Percentiles rank a stretch among this genome's conserved stretches.
Evolutionary conservation across 2,113 vertebrate genomes (phyloP).

Genomic region (Perca fluviatilis): DNA sequence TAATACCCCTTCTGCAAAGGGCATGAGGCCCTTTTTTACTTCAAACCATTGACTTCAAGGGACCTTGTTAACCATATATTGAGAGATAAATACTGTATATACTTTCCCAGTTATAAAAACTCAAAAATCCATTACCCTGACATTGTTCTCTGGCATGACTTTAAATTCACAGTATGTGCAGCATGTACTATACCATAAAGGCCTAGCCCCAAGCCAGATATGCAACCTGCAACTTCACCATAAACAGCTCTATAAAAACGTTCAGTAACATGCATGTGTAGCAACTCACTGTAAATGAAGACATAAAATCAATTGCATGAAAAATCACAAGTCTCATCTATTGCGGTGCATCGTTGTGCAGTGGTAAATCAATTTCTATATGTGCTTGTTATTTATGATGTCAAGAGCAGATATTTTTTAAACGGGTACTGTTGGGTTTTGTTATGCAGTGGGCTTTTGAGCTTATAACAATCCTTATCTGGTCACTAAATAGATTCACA

Average conservation of each 20-base stretch:
- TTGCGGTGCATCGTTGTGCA: constrained; percentile 16
- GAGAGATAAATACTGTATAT: constrained; percentile 56
- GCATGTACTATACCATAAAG: constrained; percentile 22
- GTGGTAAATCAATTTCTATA: constrained; percentile 26
- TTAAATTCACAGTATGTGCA: constrained; percentile 48
- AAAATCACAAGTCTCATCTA: constrained; percentile 18
- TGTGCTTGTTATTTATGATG: constrained; percentile 35
- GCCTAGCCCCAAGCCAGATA: constrained; percentile 27
- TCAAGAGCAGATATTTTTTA: constrained; percentile 12
- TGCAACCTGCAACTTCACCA: constrained; percentile 38
- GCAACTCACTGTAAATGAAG: constrained; percentile 22
- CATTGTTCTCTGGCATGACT: constrained; percentile 56
- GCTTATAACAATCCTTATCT: neutral
- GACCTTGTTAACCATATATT: constrained; percentile 64
- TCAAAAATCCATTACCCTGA: constrained; percentile 53
- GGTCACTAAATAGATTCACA: constrained; percentile 10
- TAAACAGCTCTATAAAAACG: constrained; percentile 31
- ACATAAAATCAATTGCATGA: constrained; percentile 37
- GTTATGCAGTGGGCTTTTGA: neutral
- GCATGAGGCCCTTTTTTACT: constrained; percentile 42
- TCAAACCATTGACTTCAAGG: constrained; percentile 72
- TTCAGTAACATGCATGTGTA: constrained; percentile 30
- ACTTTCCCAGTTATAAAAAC: constrained; percentile 44
- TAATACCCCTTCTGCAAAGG: constrained; percentile 60
- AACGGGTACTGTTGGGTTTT: neutral